Conservation (phyloP, 2,888 invertebrate genomes). For the Rhodophaea formosa region DNA sequence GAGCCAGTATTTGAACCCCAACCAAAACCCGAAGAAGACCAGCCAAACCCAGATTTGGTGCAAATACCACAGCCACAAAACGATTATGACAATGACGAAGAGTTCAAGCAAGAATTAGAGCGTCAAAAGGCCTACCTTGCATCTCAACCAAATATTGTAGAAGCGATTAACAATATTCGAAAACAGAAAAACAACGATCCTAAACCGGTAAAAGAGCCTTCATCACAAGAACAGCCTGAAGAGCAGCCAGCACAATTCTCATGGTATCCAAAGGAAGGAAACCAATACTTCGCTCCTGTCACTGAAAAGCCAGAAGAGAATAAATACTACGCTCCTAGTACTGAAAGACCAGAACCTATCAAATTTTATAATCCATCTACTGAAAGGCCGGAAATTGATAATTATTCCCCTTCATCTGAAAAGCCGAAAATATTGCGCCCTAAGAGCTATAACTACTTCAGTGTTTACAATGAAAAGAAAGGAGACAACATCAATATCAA, state of each 20-base stretch:
- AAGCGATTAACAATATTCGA: constrained; percentile 13
- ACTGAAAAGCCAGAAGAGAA: constrained; percentile 9
- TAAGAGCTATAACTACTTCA: constrained; percentile 25
- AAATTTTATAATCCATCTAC: not conserved
- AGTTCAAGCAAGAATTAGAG: constrained; percentile 22
- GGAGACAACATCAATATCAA: constrained; percentile 21
- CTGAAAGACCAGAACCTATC: constrained; percentile 4
- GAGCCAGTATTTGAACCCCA: constrained; percentile 29
- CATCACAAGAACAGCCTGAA: constrained; percentile 16
- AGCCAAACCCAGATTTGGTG: constrained; percentile 27
- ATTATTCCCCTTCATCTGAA: not conserved
- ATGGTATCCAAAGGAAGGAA: constrained; percentile 4
- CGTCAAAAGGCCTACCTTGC: constrained; percentile 20
- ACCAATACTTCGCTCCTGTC: not conserved
- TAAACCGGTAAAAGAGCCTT: constrained; percentile 22
- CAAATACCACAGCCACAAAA: constrained; percentile 16
- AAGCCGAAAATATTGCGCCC: constrained; percentile 1
- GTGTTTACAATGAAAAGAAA: constrained; percentile 21
- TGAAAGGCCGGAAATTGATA: constrained; percentile 6
- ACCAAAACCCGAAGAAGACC: constrained; percentile 27
- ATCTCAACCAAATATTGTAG: constrained; percentile 13
- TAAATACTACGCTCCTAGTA: constrained; percentile 1
- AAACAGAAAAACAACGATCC: constrained; percentile 13
- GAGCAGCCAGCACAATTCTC: constrained; percentile 16
- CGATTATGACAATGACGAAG: constrained; percentile 16